Evolutionary conservation across 2,113 vertebrate species (phyloP).

Genomic region (Catharus minimus): DNA sequence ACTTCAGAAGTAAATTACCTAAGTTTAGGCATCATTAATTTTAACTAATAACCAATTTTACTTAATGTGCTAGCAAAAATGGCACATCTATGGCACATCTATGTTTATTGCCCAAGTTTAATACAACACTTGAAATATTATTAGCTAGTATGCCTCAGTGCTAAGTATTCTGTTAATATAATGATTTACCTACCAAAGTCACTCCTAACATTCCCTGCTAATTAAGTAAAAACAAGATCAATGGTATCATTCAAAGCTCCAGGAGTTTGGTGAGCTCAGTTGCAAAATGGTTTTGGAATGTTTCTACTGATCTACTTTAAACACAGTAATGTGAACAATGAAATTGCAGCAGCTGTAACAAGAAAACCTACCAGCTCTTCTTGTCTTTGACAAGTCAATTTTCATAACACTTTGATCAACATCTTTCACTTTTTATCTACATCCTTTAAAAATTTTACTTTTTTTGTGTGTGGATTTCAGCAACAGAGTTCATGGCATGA

Average conservation of each 20-base stretch:
- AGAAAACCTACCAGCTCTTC: not conserved
- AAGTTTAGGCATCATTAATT: slow-evolving; percentile 1
- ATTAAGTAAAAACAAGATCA: slow-evolving; percentile 2
- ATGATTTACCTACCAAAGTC: not conserved
- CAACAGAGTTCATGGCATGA: not conserved
- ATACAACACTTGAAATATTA: not conserved
- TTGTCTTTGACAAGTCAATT: not conserved
- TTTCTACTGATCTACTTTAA: not conserved
- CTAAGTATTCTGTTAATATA: not conserved
- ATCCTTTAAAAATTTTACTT: not conserved
- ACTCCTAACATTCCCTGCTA: not conserved
- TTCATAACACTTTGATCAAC: not conserved
- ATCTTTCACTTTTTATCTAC: not conserved
- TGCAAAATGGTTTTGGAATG: not conserved
- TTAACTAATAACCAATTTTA: slow-evolving; percentile 33
- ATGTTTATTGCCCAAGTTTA: not conserved
- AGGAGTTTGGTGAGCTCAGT: not conserved
- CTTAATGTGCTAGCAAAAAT: not conserved
- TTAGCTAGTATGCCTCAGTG: not conserved
- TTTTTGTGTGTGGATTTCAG: not conserved
- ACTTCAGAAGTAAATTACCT: slow-evolving; percentile 21
- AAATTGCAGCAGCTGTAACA: not conserved
- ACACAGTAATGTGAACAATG: not conserved
- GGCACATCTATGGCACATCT: not conserved
- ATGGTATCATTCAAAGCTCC: not conserved